These are phyloP conservation scores for Rhabditoides inermis DNA, from an alignment of 2,888 invertebrate genomes.

Conservation along the genomic window DNA sequence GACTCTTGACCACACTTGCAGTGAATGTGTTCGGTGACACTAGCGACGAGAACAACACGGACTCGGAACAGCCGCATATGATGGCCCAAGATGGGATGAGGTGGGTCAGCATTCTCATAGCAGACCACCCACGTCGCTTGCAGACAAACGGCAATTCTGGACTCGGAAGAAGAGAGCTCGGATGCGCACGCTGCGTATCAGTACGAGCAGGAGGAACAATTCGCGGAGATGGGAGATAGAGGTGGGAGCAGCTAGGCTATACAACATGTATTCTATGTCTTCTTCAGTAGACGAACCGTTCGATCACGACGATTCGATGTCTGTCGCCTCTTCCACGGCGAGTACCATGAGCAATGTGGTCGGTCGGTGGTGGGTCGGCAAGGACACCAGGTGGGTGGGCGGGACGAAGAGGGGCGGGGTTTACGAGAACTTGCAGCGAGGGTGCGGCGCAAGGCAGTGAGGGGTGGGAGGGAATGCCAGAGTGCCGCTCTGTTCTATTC, in stretches of 20 bases:
- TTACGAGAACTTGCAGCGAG: too few species aligned
- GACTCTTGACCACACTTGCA: too few species aligned
- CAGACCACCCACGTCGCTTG: slow-evolving; percentile 6
- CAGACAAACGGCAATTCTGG: slow-evolving; percentile 36
- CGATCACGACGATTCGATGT: slow-evolving; percentile 29
- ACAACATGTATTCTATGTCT: too few species aligned
- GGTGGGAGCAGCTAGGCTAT: neutral
- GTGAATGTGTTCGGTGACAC: slow-evolving; percentile 50
- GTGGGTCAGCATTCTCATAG: neutral
- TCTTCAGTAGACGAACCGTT: too few species aligned
- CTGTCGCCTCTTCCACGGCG: slow-evolving; percentile 36
- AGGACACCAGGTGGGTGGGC: slow-evolving; percentile 32
- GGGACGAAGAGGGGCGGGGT: neutral
- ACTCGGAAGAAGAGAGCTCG: slow-evolving; percentile 26
- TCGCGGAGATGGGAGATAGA: neutral
- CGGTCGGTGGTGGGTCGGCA: slow-evolving; percentile 51
- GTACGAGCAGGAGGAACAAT: neutral
- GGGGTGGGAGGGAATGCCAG: too few species aligned
- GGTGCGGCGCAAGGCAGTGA: too few species aligned
- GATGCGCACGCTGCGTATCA: slow-evolving; percentile 4
- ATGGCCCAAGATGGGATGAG: slow-evolving; percentile 19
- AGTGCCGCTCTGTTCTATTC: too few species aligned
- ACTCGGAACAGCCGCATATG: slow-evolving; percentile 33
- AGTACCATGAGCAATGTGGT: slow-evolving; percentile 39
- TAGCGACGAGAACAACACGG: slow-evolving; percentile 45